These are phyloP conservation scores for Ceratina calcarata DNA, from an alignment of 1,140 invertebrate genomes.

Conservation along the genomic window DNA sequence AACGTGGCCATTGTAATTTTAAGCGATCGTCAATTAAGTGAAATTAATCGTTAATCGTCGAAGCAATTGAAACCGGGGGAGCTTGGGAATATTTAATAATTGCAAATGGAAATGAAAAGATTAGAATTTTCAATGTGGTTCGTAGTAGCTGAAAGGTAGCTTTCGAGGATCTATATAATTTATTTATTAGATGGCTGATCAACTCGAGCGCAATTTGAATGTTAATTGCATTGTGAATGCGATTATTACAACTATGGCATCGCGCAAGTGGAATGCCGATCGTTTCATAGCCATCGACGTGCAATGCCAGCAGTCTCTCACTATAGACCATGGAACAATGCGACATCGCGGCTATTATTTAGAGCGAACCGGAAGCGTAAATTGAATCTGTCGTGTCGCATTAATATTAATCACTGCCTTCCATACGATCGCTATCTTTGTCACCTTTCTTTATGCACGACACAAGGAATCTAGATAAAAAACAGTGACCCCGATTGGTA, in stretches of 20 bases:
- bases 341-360: constrained; percentile 30
- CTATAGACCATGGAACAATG: constrained; percentile 31
- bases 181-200: background rate
- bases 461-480: background rate
- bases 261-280: constrained; percentile 30
- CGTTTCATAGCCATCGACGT: constrained; percentile 24
- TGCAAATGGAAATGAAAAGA: background rate
- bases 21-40: background rate
- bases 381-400: background rate
- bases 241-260: constrained; percentile 20
- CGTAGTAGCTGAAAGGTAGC: too few species aligned
- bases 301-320: constrained; percentile 24
- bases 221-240: constrained; percentile 13
- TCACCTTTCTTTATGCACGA: background rate
- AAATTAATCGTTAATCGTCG: background rate
- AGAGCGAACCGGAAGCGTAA: constrained; percentile 16
- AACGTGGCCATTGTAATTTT: background rate
- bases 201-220: constrained; percentile 14
- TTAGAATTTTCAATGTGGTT: too few species aligned
- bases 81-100: too few species aligned
- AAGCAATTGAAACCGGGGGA: background rate
- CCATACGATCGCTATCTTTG: background rate
- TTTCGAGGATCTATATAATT: too few species aligned
- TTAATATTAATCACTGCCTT: constrained; percentile 25
- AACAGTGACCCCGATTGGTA: too few species aligned